phyloP scores from a whole-genome alignment of 2,797 vertebrate species.

The Margarornis squamiger region DNA sequence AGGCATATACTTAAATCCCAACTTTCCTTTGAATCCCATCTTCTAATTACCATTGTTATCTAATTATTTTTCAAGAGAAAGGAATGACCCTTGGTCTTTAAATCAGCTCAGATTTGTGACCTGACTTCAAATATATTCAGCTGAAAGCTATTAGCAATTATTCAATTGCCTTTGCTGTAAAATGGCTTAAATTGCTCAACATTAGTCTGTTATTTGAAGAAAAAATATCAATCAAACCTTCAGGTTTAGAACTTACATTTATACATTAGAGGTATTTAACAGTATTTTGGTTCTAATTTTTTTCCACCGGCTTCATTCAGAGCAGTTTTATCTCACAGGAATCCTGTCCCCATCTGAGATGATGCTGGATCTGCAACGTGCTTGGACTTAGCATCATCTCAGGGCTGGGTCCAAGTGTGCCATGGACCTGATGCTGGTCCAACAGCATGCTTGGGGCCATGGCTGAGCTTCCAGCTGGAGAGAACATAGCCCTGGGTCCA shows the following conservation, averaged over 20 bases:
- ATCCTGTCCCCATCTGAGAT: background rate
- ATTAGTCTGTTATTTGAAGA: background rate
- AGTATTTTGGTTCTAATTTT: constrained; percentile 2
- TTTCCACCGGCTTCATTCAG: background rate
- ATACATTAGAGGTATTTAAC: background rate
- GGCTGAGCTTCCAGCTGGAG: background rate
- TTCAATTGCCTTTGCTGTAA: constrained; percentile 48
- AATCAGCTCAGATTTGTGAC: constrained; percentile 45
- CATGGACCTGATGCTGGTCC: background rate
- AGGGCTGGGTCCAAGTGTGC: background rate
- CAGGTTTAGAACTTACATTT: background rate
- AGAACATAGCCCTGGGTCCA: rapidly evolving
- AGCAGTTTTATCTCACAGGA: rapidly evolving
- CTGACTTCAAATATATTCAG: constrained; percentile 58
- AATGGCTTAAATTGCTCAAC: constrained; percentile 51
- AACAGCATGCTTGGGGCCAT: background rate
- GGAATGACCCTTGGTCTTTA: constrained; percentile 20
- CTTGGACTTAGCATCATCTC: background rate
- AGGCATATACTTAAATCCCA: background rate
- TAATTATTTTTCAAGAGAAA: constrained; percentile 19
- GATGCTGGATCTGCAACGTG: background rate
- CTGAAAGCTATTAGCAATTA: constrained; percentile 66
- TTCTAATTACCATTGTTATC: constrained; percentile 28
- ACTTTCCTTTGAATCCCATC: constrained; percentile 3
- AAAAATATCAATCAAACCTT: constrained; percentile 60